A percentile compares a stretch with the other conserved stretches of the same genome.
These are phyloP conservation scores for Acromyrmex heyeri DNA, from an alignment of 1,140 invertebrate genomes.

Conservation along the genomic window DNA sequence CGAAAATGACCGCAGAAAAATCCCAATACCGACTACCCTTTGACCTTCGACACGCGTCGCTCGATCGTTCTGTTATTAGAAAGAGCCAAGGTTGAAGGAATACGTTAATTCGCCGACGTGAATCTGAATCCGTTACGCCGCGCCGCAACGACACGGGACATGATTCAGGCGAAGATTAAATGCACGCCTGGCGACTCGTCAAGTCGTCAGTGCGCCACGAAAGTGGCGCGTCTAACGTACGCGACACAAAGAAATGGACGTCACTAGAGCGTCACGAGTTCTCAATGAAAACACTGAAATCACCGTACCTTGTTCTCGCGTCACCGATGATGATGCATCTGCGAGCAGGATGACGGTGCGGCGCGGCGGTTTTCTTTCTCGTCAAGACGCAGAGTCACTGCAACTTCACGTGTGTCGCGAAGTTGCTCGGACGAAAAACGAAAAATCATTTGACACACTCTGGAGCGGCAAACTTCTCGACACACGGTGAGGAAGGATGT, in stretches of 20 bases:
- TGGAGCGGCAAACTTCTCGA: not conserved
- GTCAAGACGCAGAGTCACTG: not conserved
- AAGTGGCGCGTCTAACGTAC: not conserved
- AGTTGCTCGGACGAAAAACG: not conserved
- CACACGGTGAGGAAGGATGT: too few species aligned
- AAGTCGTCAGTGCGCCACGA: not conserved
- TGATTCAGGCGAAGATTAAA: not conserved
- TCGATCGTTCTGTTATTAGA: not conserved
- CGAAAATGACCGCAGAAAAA: not conserved
- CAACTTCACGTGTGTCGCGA: conserved; percentile 12
- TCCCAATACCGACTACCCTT: not conserved
- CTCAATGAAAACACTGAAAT: not conserved
- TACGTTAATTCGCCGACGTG: not conserved
- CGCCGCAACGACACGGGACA: not conserved
- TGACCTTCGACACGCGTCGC: not conserved
- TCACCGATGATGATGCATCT: not conserved
- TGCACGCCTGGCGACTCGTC: not conserved
- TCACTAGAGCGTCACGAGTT: not conserved
- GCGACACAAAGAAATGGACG: not conserved
- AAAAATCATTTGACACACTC: not conserved
- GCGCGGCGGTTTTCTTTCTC: not conserved
- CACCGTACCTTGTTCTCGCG: conserved; percentile 34
- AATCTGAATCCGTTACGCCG: not conserved
- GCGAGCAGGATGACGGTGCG: not conserved
- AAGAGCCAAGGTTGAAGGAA: not conserved